Evolutionary conservation across 1,140 invertebrate species (phyloP), one percentile per base, ranked within the genome.

Genomic region (Sarcophaga peregrina): DNA sequence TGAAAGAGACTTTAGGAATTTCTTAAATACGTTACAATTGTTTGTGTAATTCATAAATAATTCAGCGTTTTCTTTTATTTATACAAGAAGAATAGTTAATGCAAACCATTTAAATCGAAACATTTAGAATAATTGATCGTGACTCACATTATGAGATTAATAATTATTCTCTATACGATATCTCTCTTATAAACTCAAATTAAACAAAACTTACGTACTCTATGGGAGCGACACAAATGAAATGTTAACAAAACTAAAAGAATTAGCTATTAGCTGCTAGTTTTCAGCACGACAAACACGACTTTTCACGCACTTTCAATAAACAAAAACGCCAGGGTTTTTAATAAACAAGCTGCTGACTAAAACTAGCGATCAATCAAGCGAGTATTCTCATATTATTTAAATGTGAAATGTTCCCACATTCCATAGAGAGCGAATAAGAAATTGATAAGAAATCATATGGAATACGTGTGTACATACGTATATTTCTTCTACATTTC

Each of bases 201-300:
- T 58, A 58, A 58, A 58, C n/a, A 58, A 58, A 58, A 58, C 54
- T 58, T 58, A 58, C 54, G 15, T 58, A n/a, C 54, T 58, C 52
- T 58, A 58, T 13, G n/a, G 11, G 52, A 58, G n/a, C 5, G 5
- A 13, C 13, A 58, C n/a, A 58, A 58, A n/a, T n/a, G n/a, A 58
- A 58, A 37, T 37, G 25, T 37, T 58, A 58, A 58, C 15, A 58
- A 58, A 13, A 58, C 25, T 37, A 37, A 2, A 37, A 37, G 25
- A 37, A 37, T 4, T 2, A 4, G 25, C 25, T 2, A 37, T 2
- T 37, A 37, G 4, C n/a, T 37, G 4, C 4, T 37, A 37, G 25
- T 37, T 37, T 37, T 37, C 25, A 4, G 25, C 25, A 37, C 25
- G 4, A 37, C 25, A 37, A 37, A 37, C 25, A 37, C 25, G 25